phyloP scores from a whole-genome alignment of 2,797 vertebrate genomes.

The Malurus splendens region DNA sequence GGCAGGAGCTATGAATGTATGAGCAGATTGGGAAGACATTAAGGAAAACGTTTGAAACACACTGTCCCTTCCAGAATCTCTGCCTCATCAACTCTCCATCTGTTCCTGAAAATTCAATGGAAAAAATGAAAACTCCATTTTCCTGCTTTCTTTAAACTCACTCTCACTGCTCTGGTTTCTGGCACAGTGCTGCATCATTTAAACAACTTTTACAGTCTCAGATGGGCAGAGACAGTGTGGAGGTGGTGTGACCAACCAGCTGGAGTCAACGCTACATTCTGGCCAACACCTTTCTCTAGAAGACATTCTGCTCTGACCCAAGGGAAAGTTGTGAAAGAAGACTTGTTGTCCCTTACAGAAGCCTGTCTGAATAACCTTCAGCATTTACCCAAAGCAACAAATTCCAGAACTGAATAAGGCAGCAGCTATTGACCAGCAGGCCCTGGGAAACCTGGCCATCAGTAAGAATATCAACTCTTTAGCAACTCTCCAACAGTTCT shows the following conservation, averaged over 20 bases:
- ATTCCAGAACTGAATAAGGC: not conserved
- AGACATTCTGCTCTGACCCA: not conserved
- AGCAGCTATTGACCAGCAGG: not conserved
- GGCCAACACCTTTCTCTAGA: not conserved
- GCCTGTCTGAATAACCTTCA: not conserved
- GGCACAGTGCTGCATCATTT: not conserved
- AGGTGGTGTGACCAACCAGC: not conserved
- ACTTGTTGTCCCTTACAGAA: not conserved
- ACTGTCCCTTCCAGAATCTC: slow-evolving; percentile 39
- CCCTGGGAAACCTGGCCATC: not conserved
- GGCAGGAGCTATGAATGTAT: not conserved
- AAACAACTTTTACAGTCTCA: not conserved
- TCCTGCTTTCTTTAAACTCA: not conserved
- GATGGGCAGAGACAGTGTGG: not conserved
- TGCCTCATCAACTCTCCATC: slow-evolving; percentile 36
- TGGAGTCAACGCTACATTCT: not conserved
- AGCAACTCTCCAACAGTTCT: not conserved
- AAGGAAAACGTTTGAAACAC: slow-evolving; percentile 30
- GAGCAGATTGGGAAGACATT: slow-evolving; percentile 36
- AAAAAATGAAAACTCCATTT: slow-evolving; percentile 16
- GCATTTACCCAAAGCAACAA: not conserved
- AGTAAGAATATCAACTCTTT: not conserved
- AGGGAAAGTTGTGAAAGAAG: not conserved
- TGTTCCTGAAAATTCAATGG: slow-evolving; percentile 13
- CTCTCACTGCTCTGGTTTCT: not conserved